Evolutionary conservation across 2,797 vertebrate genomes (phyloP).

Genomic region (Discoglossus pictus): DNA sequence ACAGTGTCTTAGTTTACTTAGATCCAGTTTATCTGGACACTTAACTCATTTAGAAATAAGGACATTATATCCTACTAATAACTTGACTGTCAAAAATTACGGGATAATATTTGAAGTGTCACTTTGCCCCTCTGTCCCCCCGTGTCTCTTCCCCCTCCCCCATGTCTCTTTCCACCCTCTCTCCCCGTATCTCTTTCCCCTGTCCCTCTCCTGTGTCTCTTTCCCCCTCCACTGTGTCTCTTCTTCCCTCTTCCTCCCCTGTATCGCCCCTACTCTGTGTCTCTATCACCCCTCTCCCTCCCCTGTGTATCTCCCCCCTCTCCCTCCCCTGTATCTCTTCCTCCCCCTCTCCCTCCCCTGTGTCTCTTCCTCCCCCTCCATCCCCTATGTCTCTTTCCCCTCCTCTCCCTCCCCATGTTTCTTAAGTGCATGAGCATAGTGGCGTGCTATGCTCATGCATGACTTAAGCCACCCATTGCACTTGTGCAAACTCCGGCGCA

Average conservation of each 20-base stretch:
- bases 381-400: not conserved
- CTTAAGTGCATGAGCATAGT: not conserved
- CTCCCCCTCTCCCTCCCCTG: not conserved
- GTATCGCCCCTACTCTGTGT: not conserved
- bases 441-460: not conserved
- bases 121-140: no score
- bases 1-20: no score
- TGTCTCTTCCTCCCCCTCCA: not conserved
- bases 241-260: not conserved
- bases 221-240: not conserved
- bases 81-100: no score
- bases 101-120: no score
- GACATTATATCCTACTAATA: no score
- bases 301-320: not conserved
- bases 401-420: not conserved
- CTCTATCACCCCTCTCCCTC: not conserved
- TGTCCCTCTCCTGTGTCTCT: not conserved
- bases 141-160: no score
- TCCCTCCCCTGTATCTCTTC: not conserved
- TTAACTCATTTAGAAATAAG: no score
- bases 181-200: not conserved
- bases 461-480: no score
- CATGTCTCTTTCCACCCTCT: not conserved
- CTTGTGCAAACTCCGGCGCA: no score
- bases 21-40: no score